Percentiles rank a stretch among this genome's conserved stretches.
These are phyloP conservation scores for Amazona finschi DNA, from an alignment of 2,797 vertebrate genomes.

Conservation along the genomic window DNA sequence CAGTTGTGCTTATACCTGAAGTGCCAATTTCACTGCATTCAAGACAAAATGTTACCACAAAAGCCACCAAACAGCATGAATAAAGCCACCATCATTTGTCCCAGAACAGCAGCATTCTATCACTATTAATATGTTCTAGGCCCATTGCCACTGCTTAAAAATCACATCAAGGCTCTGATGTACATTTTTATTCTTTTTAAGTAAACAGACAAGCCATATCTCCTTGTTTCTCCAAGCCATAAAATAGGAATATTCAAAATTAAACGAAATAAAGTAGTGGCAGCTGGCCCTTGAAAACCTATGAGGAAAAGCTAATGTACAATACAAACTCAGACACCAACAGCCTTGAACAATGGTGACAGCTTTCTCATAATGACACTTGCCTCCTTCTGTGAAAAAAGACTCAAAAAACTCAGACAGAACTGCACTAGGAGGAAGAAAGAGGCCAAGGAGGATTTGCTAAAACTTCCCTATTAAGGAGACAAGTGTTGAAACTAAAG, in stretches of 20 bases:
- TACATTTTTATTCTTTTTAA: slow-evolving; percentile 19
- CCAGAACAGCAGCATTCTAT: neutral
- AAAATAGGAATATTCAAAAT: slow-evolving; percentile 25
- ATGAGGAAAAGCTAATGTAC: neutral
- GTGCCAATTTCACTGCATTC: neutral
- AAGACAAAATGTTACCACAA: neutral
- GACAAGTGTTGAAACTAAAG: neutral
- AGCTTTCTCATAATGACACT: neutral
- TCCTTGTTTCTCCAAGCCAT: slow-evolving; percentile 21
- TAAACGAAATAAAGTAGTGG: neutral
- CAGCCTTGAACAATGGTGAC: slow-evolving; percentile 28
- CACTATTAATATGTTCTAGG: neutral
- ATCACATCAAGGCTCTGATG: neutral
- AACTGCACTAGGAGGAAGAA: neutral
- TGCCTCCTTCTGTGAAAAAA: neutral
- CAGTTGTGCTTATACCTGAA: neutral
- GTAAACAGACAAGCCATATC: slow-evolving; percentile 16
- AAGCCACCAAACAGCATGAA: neutral
- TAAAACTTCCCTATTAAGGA: neutral
- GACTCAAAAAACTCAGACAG: neutral
- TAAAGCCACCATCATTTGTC: neutral
- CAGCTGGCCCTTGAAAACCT: slow-evolving; percentile 34
- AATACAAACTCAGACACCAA: slow-evolving; percentile 25
- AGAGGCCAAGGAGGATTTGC: neutral
- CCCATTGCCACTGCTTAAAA: slow-evolving; percentile 3